Evolutionary conservation across 2,797 vertebrate species (phyloP), one percentile per base, ranked within the genome.

Genomic region (Synanceia verrucosa): DNA sequence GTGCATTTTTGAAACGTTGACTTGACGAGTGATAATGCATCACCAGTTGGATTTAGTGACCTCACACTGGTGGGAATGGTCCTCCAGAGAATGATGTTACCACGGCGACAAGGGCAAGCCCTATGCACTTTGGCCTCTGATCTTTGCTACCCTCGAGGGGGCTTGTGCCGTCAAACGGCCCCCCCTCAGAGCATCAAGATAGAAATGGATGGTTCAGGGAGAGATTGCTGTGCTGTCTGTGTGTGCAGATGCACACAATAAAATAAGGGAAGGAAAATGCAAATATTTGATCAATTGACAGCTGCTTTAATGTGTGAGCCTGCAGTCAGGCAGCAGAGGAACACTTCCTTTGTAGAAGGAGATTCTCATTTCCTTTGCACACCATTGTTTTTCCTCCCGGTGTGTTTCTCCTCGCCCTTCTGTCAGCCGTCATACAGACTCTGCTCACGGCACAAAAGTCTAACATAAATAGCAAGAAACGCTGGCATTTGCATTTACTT

Each of bases 281-380:
- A 76, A 89, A 90, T 88, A 88, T 88, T 90, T 86, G 88, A 87
- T 89, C 65, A 86, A 78, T 63, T 87, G 90, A 86, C 85, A 88
- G 80, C 76, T 76, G 79, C 88, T 90, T 91, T 88, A 83, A 90
- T 87, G 46, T 88, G 82, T 55, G 75, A 81, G 82, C 71, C 78
- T 11, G 76, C 80, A 72, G 68, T 70, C 66, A 31, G 57, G 62
- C 65, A 68, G 79, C 72, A 50, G 50, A 69, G 63, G 75, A 79
- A 34, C 70, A 67, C 58, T 86, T 71, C 63, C 78, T 87, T 75
- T 85, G 78, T 81, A 73, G 65, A 80, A 64, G 43, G 51, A 78
- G 44, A 82, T 78, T 82, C 74, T 85, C 67, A 82, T 86, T 89
- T 86, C 83, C 74, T 84, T 71, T 64, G 68, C 76, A 62, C 61